Percentiles rank a stretch among this genome's conserved stretches.
phyloP scores from a whole-genome alignment of 2,113 vertebrate genomes.

The Gallinago paraguaiae region DNA sequence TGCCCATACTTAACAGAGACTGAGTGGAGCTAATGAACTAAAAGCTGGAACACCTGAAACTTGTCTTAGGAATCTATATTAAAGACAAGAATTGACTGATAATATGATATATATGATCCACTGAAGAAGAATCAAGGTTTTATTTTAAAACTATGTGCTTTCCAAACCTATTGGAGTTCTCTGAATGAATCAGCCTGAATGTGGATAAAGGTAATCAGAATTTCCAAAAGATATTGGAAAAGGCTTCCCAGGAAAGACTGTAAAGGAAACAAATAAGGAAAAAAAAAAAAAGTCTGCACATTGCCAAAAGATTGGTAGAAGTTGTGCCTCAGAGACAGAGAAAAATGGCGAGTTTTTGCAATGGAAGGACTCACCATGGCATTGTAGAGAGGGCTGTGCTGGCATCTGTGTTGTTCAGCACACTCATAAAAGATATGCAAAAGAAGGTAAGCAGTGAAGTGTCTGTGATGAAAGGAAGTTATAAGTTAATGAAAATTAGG shows the following conservation, averaged over 20 bases:
- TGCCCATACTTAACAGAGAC: not conserved
- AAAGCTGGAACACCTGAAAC: not conserved
- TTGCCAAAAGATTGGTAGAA: not conserved
- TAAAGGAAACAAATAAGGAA: not conserved
- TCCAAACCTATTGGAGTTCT: not conserved
- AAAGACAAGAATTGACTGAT: not conserved
- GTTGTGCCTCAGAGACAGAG: not conserved
- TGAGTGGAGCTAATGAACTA: rapidly evolving
- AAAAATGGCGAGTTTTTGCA: not conserved
- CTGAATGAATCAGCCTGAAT: not conserved
- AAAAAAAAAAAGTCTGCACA: not conserved
- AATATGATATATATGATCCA: not conserved
- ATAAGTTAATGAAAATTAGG: not conserved
- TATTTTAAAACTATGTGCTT: not conserved
- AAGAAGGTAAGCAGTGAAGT: not conserved
- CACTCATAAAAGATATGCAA: not conserved
- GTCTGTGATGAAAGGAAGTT: not conserved
- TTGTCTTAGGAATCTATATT: not conserved
- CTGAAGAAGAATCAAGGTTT: not conserved
- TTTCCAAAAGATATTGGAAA: not conserved
- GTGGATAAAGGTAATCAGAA: not conserved
- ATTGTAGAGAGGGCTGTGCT: not conserved
- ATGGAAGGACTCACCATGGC: not conserved
- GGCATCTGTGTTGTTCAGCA: not conserved
- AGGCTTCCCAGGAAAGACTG: not conserved